Base-by-base conservation (phyloP, 2,797 vertebrate genomes). In the Sebastiscus albofasciatus region DNA sequence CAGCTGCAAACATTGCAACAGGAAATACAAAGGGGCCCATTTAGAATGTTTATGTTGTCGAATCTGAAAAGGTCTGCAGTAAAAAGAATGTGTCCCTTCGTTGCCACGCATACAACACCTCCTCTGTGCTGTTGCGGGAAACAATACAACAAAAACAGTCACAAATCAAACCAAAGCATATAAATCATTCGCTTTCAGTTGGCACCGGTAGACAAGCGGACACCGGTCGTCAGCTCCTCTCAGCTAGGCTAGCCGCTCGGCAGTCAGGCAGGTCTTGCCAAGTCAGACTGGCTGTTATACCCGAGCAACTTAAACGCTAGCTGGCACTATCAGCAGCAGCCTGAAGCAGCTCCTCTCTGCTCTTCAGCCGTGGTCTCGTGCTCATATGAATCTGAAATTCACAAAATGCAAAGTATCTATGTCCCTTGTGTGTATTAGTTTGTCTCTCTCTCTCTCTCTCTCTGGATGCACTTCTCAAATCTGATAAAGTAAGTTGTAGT, bases 201-300 rank as follows among this genome's bases (percentile, higher is more conserved):
- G 66, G 33, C 62, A 52, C 52, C 42, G 26, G 11, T 70, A 26
- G 56, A 56, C 56, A 70, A 26, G 64, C 27, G 27, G 77, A 70
- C 68, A 68, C 66, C 39, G 46, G 34, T 67, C 76, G 56, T 80
- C 80, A 79, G 69, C 58, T 78, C 49, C 49, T 70, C 39, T 72
- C 80, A 75, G 72, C 66, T 6, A 12, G 49, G 39, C 69, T 49
- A 36, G 54, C 27, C 8, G 14, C 59, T 24, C 62, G 70, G 81
- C 84, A 72, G 77, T 66, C 76, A 62, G 22, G 12, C 67, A 49
- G 71, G 67, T 39, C 64, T 26, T 34, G 77, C 75, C 78, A 79
- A 74, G 36, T 69, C 29, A 8, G 26, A 34, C 76, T 34, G 75
- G 49, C 70, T 46, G 73, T 74, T 75, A 6, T 6, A 71, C 24